A percentile compares a stretch with the other conserved stretches of the same genome.
phyloP scores from a whole-genome alignment of 2,113 vertebrate genomes.

The Dicerorhinus sumatrensis region DNA sequence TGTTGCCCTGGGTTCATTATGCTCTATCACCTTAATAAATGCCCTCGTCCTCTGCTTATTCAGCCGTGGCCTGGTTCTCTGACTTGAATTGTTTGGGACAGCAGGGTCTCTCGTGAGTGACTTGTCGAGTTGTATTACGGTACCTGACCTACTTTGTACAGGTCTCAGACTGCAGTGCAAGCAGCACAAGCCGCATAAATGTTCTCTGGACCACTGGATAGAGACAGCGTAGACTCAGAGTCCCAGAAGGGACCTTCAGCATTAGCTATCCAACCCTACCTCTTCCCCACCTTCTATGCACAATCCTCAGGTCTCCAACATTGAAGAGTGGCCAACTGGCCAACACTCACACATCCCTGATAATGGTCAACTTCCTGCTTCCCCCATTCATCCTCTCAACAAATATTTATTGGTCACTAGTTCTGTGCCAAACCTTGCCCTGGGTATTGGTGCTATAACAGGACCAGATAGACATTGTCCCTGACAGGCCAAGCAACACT shows the following conservation, averaged over 20 bases:
- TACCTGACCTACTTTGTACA: conserved; percentile 75
- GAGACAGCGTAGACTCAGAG: rapidly evolving
- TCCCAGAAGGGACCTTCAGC: background rate
- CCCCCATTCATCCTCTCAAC: background rate
- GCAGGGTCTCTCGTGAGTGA: conserved; percentile 69
- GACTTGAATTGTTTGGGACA: conserved; percentile 81
- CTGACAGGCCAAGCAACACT: no score
- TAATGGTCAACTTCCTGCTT: background rate
- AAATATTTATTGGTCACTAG: background rate
- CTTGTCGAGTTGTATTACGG: conserved; percentile 77
- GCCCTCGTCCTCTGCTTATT: conserved; percentile 54
- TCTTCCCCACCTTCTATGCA: background rate
- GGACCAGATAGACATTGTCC: background rate
- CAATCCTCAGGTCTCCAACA: rapidly evolving
- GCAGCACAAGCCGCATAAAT: background rate
- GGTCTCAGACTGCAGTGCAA: background rate
- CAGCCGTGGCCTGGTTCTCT: conserved; percentile 68
- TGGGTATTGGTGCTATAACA: rapidly evolving
- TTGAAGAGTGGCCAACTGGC: background rate
- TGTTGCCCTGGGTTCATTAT: conserved; percentile 65
- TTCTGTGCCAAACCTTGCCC: background rate
- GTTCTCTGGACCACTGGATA: background rate
- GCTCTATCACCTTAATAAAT: conserved; percentile 67
- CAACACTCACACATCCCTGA: rapidly evolving
- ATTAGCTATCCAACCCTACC: rapidly evolving